phyloP scores from a whole-genome alignment of 2,113 vertebrate genomes.

The Puffinus mauretanicus region DNA sequence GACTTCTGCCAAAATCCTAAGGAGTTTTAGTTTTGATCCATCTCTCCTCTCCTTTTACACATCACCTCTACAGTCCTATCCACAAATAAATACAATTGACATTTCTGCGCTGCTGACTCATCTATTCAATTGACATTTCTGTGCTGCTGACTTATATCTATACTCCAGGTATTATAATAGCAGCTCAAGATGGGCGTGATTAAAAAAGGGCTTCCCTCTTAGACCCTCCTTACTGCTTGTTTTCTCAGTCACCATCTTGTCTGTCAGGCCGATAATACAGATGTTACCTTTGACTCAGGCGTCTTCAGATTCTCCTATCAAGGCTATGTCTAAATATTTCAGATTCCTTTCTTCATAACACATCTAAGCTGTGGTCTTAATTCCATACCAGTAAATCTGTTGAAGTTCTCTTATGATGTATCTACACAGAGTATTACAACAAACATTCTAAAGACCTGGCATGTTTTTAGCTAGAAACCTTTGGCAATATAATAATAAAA shows the following conservation, averaged over 20 bases:
- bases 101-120: not conserved
- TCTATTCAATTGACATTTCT: not conserved
- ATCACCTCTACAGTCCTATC: not conserved
- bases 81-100: not conserved
- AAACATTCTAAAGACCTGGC: not conserved
- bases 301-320: not conserved
- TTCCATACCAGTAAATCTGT: not conserved
- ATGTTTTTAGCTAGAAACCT: not conserved
- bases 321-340: not conserved
- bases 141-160: not conserved
- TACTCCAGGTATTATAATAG: not conserved
- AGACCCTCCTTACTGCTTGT: not conserved
- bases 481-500: not conserved
- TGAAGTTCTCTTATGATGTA: not conserved
- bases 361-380: not conserved
- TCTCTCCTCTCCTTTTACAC: not conserved
- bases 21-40: not conserved
- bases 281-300: not conserved
- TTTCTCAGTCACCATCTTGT: not conserved
- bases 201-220: not conserved
- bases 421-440: not conserved
- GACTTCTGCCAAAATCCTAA: not conserved
- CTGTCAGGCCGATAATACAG: not conserved
- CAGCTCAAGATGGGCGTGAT: not conserved
- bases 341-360: not conserved